A percentile compares a stretch with the other conserved stretches of the same genome.
Conservation (phyloP, 2,113 vertebrate species). For the Probosciger aterrimus region DNA sequence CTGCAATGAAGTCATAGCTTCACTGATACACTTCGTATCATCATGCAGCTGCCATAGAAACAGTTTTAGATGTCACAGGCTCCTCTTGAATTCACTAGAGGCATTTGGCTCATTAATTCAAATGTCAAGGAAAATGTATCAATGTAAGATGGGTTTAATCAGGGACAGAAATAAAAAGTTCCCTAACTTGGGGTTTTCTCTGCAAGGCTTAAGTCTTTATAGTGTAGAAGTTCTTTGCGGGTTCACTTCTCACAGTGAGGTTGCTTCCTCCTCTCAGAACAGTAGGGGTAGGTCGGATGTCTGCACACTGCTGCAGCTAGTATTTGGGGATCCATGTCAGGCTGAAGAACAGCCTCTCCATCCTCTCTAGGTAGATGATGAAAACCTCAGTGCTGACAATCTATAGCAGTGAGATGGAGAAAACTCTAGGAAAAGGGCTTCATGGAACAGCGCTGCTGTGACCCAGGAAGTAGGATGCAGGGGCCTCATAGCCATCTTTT, state of each 20-base stretch:
- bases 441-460: not conserved
- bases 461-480: not conserved
- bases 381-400: not conserved
- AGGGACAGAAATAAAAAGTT: not conserved
- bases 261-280: not conserved
- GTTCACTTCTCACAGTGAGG: not conserved
- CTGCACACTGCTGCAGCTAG: not conserved
- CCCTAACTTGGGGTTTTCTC: not conserved
- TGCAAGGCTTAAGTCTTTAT: not conserved
- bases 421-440: not conserved
- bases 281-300: not conserved
- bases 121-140: constrained; percentile 22
- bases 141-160: not conserved
- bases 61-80: not conserved
- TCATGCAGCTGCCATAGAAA: constrained; percentile 43
- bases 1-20: constrained; percentile 15
- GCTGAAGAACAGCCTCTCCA: not conserved
- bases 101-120: constrained; percentile 51
- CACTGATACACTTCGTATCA: not conserved
- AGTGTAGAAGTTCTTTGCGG: not conserved
- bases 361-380: not conserved
- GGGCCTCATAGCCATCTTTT: not conserved
- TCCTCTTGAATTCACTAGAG: constrained; percentile 27
- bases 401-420: not conserved
- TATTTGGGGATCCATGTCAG: not conserved